phyloP scores from a whole-genome alignment of 2,113 vertebrate genomes.

The Coturnix japonica region DNA sequence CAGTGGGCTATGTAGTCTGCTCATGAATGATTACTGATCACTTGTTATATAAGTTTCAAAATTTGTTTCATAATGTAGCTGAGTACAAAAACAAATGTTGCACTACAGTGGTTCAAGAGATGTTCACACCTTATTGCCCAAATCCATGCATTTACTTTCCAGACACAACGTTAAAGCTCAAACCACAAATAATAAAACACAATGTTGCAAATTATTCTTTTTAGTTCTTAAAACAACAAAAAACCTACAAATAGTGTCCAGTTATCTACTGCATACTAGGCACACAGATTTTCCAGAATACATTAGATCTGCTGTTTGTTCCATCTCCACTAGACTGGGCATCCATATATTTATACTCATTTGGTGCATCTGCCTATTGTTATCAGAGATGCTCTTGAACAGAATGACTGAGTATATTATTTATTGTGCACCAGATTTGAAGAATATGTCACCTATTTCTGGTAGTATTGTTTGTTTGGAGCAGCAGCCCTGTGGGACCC shows the following conservation, averaged over 20 bases:
- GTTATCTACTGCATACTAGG: not conserved
- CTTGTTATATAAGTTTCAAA: not conserved
- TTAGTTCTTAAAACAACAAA: not conserved
- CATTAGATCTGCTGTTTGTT: not conserved
- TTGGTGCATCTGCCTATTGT: not conserved
- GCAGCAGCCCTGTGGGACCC: rapidly evolving
- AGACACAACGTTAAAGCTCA: not conserved
- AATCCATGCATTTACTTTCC: not conserved
- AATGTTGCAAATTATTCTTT: not conserved
- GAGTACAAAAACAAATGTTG: not conserved
- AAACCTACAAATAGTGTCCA: not conserved
- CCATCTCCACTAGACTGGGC: not conserved
- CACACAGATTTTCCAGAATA: not conserved
- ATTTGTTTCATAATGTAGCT: not conserved
- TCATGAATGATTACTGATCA: not conserved
- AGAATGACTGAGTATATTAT: not conserved
- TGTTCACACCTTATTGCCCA: not conserved
- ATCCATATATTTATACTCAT: not conserved
- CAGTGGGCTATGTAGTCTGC: not conserved
- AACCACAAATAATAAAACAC: not conserved
- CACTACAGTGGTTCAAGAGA: not conserved
- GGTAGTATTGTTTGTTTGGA: not conserved
- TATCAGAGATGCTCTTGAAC: not conserved
- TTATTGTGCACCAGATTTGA: not conserved
- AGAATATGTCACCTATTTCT: not conserved